Evolutionary conservation across 2,113 vertebrate genomes (phyloP).

Genomic region (Ovis canadensis): DNA sequence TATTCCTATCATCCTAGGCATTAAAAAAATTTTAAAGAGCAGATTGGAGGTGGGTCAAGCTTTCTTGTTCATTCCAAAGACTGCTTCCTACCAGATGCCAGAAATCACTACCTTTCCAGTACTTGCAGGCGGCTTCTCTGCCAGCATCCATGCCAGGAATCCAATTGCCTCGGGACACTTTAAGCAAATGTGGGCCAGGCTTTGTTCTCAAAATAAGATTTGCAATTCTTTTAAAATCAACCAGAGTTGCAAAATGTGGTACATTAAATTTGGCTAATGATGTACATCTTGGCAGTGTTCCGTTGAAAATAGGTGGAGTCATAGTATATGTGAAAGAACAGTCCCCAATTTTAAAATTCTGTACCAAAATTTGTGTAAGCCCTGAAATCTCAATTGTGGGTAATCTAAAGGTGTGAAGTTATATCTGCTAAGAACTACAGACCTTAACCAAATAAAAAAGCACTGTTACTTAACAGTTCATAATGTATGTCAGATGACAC

Average conservation of each 20-base stretch:
- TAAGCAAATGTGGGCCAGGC: neutral
- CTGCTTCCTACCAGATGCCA: neutral
- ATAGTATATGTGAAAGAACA: neutral
- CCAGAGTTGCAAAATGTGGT: neutral
- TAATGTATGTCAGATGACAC: neutral
- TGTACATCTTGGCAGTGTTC: neutral
- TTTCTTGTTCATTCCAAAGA: neutral
- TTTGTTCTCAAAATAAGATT: neutral
- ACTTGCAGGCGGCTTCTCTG: neutral
- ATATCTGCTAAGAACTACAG: neutral
- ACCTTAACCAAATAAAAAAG: neutral
- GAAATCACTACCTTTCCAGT: neutral
- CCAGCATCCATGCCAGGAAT: neutral
- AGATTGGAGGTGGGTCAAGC: neutral
- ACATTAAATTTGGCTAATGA: neutral
- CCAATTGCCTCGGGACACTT: neutral
- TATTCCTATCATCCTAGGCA: neutral
- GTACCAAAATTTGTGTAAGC: neutral
- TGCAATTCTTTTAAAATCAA: constrained; percentile 6
- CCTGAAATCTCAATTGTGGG: neutral
- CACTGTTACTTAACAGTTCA: neutral
- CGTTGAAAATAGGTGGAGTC: neutral
- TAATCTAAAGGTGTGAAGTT: neutral
- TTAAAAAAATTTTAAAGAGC: neutral
- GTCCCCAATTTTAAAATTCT: neutral